Conservation (phyloP, 2,113 vertebrate genomes). For the Tapirus terrestris region DNA sequence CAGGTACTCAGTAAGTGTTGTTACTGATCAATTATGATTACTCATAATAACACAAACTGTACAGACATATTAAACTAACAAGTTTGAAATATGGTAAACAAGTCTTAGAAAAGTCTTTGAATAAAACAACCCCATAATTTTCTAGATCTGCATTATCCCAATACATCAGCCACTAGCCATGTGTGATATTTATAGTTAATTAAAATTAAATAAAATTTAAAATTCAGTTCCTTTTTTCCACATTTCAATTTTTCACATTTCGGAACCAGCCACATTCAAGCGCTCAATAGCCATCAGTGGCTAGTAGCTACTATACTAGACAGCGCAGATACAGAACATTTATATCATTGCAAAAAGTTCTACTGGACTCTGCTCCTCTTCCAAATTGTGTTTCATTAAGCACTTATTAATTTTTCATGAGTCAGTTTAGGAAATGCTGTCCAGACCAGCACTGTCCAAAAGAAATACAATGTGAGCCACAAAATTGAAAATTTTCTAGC, state of each 20-base stretch:
- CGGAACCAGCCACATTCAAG: background rate
- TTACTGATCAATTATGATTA: background rate
- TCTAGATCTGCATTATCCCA: background rate
- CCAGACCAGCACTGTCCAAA: background rate
- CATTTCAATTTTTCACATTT: background rate
- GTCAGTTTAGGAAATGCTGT: background rate
- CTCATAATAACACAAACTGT: background rate
- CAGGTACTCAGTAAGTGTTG: background rate
- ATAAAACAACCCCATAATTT: background rate
- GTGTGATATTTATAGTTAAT: background rate
- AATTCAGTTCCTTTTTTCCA: background rate
- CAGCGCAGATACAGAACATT: background rate
- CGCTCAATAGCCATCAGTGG: background rate
- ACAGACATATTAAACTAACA: background rate
- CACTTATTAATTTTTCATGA: background rate
- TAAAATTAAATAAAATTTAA: conserved; percentile 26
- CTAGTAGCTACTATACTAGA: background rate
- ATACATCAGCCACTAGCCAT: background rate
- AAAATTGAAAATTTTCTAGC: background rate
- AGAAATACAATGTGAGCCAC: background rate
- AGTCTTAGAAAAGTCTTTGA: background rate
- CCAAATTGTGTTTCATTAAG: background rate
- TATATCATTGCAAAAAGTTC: background rate
- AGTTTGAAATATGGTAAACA: background rate
- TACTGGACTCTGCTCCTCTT: background rate